Base-by-base conservation (phyloP, 2,113 vertebrate genomes). In the Rhabdornis inornatus region DNA sequence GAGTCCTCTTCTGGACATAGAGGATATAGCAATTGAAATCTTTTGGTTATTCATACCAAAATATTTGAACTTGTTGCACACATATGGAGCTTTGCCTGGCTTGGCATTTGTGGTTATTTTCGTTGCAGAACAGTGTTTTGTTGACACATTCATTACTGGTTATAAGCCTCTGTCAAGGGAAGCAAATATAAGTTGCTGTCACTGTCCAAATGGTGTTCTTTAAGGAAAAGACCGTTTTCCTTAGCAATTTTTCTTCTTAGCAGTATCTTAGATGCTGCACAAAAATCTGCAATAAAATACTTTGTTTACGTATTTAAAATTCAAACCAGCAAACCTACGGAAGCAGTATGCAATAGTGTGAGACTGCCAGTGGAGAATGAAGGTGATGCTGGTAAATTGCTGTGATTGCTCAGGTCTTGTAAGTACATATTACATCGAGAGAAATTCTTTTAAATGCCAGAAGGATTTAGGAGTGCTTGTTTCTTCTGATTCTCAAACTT, bases 1-100 rank as follows among this genome's bases (percentile, higher is more conserved):
- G 85, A 93, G 95, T 96, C 95, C 92, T 96, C 93, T 96, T 95
- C 94, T 96, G 95, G 94, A 92, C 89, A 56, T 80, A 93, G 69
- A 70, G 76, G 82, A 94, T 95, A 95, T 56, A 92, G 85, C 94
- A 96, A 52, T 81, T 94, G 35, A 28, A 90, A 15, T 66, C 5
- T 77, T 91, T 61, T 68, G 35, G 37, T 30, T 95, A 59, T 88
- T 90, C 45, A 19, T 80, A 69, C 66, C 53, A 63, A 83, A 89
- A 56, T 84, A 75, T 31, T 89, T 76, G 35, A 77, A 88, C 70
- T 87, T 88, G 57, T 94, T 90, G 90, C 39, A 59, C 22, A 37
- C 20, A 20, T 57, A 15, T 2, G 23, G 33, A 91, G 23, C 66
- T 92, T 85, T 95, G n/a, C 28, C 20, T 85, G 37, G 11, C 20